Percentiles rank a stretch among this genome's conserved stretches.
phyloP scores from a whole-genome alignment of 2,113 vertebrate genomes.

The Eulacestoma nigropectus region DNA sequence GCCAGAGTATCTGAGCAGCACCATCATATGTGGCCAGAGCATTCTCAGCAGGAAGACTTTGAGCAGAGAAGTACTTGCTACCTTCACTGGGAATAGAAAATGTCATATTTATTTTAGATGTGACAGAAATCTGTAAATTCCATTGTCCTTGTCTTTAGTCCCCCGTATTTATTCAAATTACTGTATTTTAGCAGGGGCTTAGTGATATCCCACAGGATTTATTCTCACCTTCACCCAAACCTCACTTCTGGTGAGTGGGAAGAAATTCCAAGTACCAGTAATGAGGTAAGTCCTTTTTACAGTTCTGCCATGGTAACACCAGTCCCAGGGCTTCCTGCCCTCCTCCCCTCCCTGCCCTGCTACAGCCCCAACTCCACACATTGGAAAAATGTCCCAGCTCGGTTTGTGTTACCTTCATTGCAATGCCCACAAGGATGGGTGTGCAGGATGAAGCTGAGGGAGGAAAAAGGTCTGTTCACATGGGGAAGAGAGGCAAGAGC shows the following conservation, averaged over 20 bases:
- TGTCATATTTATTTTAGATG: neutral
- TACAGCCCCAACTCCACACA: neutral
- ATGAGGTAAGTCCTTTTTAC: neutral
- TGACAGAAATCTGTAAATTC: neutral
- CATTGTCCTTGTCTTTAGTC: neutral
- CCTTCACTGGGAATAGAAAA: neutral
- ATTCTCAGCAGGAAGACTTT: neutral
- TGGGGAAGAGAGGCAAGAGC: accelerated
- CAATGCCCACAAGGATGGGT: accelerated
- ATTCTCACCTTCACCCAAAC: neutral
- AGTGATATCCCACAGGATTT: neutral
- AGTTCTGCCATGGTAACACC: accelerated
- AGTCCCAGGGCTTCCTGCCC: neutral
- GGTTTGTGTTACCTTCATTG: neutral
- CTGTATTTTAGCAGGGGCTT: neutral
- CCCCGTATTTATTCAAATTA: neutral
- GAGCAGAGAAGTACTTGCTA: neutral
- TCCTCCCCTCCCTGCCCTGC: neutral
- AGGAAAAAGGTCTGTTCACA: accelerated
- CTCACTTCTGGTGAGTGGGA: neutral
- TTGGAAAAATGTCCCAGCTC: neutral
- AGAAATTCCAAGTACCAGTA: neutral
- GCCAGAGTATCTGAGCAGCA: neutral
- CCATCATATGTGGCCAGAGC: accelerated
- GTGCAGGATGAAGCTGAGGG: neutral